Percentiles rank a stretch among this genome's conserved stretches.
Evolutionary conservation across 2,888 invertebrate genomes (phyloP).

Genomic region (Hypsopygia costalis): DNA sequence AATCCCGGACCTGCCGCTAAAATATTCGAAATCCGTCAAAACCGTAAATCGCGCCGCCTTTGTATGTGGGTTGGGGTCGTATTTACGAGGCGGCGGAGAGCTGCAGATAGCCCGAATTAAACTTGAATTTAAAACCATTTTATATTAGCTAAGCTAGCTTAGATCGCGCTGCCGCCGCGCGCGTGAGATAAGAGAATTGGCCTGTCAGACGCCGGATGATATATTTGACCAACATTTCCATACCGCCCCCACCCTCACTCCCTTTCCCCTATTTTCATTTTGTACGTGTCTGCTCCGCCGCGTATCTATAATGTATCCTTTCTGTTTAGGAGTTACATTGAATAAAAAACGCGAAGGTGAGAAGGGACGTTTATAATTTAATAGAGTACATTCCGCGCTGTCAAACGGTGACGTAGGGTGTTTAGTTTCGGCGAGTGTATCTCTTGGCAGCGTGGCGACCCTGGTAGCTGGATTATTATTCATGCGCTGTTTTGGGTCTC

Average conservation of each 20-base stretch:
- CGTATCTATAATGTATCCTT: slow-evolving; percentile 75
- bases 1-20: slow-evolving; percentile 50
- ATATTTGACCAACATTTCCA: slow-evolving; percentile 95
- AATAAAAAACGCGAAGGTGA: slow-evolving; percentile 67
- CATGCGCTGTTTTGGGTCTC: slow-evolving; percentile 24
- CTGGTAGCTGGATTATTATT: slow-evolving; percentile 9
- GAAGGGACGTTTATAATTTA: slow-evolving; percentile 62
- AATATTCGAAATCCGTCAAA: slow-evolving; percentile 75
- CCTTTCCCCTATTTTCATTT: slow-evolving; percentile 76
- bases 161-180: slow-evolving; percentile 80
- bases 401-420: slow-evolving; percentile 44
- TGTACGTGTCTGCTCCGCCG: slow-evolving; percentile 75
- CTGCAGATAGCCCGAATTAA: slow-evolving; percentile 78
- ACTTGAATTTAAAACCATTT: slow-evolving; percentile 81
- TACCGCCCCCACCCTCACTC: slow-evolving; percentile 70
- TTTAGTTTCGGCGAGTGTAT: slow-evolving; percentile 28
- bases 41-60: slow-evolving; percentile 73
- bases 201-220: slow-evolving; percentile 93
- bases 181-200: slow-evolving; percentile 92
- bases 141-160: slow-evolving; percentile 81
- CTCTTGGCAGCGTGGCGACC: neutral
- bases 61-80: slow-evolving; percentile 60
- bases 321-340: slow-evolving; percentile 71
- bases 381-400: slow-evolving; percentile 56
- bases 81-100: slow-evolving; percentile 63